phyloP scores from a whole-genome alignment of 1,140 invertebrate genomes.

The Kradibia gibbosae region DNA sequence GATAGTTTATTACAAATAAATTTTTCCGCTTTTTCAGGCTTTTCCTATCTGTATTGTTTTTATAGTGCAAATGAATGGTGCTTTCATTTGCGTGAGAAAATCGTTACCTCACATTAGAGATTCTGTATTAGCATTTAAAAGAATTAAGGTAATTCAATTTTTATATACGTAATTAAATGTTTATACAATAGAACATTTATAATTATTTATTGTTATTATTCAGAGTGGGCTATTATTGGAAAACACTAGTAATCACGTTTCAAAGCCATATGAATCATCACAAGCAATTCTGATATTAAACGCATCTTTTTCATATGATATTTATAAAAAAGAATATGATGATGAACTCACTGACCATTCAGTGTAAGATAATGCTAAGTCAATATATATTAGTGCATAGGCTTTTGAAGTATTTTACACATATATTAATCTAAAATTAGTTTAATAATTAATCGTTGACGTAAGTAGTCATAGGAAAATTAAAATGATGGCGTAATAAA shows the following conservation, averaged over 20 bases:
- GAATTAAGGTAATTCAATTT: slow-evolving; percentile 65
- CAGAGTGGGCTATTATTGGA: slow-evolving; percentile 72
- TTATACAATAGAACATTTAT: neutral
- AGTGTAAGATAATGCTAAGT: no score
- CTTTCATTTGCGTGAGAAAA: slow-evolving; percentile 64
- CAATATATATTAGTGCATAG: no score
- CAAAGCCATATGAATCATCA: slow-evolving; percentile 69
- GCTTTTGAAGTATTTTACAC: no score
- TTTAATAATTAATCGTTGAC: no score
- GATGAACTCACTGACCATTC: slow-evolving; percentile 6
- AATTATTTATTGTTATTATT: neutral
- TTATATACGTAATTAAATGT: neutral
- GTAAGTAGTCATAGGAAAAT: no score
- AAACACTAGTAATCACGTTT: slow-evolving; percentile 66
- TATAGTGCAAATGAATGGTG: slow-evolving; percentile 65
- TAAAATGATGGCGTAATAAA: no score
- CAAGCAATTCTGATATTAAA: slow-evolving; percentile 74
- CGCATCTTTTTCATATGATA: slow-evolving; percentile 74
- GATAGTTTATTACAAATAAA: neutral
- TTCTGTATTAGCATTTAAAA: slow-evolving; percentile 61
- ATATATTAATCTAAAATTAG: no score
- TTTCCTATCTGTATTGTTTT: slow-evolving; percentile 69
- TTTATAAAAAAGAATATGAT: slow-evolving; percentile 46
- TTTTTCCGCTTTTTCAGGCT: slow-evolving; percentile 58
- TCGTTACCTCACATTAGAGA: slow-evolving; percentile 64